Evolutionary conservation across 2,113 vertebrate species (phyloP).

Genomic region (Xiphophorus couchianus): DNA sequence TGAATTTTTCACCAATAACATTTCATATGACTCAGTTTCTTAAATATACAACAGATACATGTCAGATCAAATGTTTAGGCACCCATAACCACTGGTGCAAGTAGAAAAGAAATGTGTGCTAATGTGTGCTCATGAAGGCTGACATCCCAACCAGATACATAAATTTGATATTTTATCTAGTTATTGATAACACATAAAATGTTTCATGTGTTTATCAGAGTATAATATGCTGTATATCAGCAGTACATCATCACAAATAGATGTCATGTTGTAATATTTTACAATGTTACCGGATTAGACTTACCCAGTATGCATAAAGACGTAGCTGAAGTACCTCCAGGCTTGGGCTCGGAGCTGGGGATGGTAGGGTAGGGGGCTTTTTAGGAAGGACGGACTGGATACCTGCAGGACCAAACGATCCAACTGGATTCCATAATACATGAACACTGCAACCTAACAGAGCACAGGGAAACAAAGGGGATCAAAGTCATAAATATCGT

Average conservation of each 20-base stretch:
- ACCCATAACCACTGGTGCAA: background rate
- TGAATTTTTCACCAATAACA: background rate
- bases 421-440: conserved; percentile 91
- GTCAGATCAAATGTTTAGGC: background rate
- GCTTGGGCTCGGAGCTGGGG: conserved; percentile 92
- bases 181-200: no score
- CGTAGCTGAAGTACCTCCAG: conserved; percentile 96
- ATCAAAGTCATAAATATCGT: background rate
- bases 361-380: conserved; percentile 91
- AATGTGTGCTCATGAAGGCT: no score
- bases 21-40: conserved; percentile 1
- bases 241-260: no score
- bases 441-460: conserved; percentile 89
- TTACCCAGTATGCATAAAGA: conserved; percentile 98
- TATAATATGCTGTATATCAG: no score
- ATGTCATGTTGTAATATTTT: no score
- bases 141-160: no score
- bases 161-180: no score
- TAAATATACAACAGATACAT: background rate
- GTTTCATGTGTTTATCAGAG: no score
- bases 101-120: no score
- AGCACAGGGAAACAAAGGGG: conserved; percentile 14
- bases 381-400: conserved; percentile 90
- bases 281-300: conserved; percentile 51
- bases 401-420: conserved; percentile 94